Evolutionary conservation across 1,140 invertebrate species (phyloP), one percentile per base, ranked within the genome.

Genomic region (Heterodera schachtii): DNA sequence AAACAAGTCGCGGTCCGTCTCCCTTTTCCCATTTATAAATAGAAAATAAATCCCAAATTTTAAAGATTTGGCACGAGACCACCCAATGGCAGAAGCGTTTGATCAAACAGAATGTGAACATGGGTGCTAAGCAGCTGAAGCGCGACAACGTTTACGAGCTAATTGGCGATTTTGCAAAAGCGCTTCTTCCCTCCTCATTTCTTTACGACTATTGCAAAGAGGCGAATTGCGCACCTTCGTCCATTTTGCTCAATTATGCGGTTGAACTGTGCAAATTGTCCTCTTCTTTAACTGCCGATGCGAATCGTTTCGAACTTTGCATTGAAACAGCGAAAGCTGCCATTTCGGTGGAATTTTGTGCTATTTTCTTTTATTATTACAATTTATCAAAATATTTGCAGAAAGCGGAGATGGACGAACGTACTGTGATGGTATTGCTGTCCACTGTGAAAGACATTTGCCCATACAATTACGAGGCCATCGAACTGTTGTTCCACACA

Each of bases 391-490:
- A 52, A 8, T 52, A 11, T 5, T 75, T 77, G 3, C 2, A 82
- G 79, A 21, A 73, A 16, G 80, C 66, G 4, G 44, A 46, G 7
- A 16, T 43, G n/a, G 69, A 82, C 8, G 69, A 47, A 16, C n/a
- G 73, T 21, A 44, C 78, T 3, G 57, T 78, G 46, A 13, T 11
- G 31, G 19, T 46, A 11, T 31, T 81, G 7, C 57, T 73, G 49
- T 16, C n/a, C 13, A 60, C 73, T 5, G 49, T 82, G 47, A 19
- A 70, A 44, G 49, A 79, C 3, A 71, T 82, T 47, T 82, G 81
- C 57, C 81, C 81, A 46, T 82, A 82, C 69, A 82, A 82, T 66
- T 82, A 82, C 66, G 81, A 82, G 67, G 81, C 79, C 19, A 47
- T 82, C 49, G 81, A 80, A 9, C 11, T 82, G 43, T 31, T 82